phyloP scores from a whole-genome alignment of 2,888 invertebrate species.

The Dastarcus helophoroides region DNA sequence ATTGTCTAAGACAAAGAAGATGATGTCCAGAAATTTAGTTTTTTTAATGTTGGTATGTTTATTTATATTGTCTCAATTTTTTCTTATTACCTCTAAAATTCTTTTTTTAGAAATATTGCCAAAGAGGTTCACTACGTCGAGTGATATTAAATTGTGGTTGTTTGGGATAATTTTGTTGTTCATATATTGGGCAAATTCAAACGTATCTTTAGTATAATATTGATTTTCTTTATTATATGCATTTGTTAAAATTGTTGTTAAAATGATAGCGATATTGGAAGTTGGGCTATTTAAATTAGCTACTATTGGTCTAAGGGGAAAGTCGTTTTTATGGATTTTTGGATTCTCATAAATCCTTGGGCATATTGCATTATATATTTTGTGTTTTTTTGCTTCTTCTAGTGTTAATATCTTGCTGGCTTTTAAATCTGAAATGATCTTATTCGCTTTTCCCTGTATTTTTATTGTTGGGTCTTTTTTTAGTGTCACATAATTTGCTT shows the following conservation, averaged over 20 bases:
- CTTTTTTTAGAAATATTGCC: constrained; percentile 3
- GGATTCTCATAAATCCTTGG: constrained; percentile 6
- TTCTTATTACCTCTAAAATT: not conserved
- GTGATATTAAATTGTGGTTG: not conserved
- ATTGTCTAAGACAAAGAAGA: too few species aligned
- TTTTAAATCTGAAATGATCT: not conserved
- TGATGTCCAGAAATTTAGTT: too few species aligned
- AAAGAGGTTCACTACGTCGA: constrained; percentile 3
- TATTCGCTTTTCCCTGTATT: not conserved
- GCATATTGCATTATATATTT: not conserved
- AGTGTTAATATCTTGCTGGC: not conserved
- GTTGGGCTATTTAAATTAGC: constrained; percentile 3
- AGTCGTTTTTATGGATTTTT: constrained; percentile 1
- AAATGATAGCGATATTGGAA: not conserved
- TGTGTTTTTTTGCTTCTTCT: constrained; percentile 2
- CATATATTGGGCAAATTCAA: not conserved
- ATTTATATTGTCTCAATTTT: constrained; percentile 1
- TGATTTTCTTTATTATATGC: constrained; percentile 1
- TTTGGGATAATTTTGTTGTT: constrained; percentile 1
- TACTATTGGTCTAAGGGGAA: constrained; percentile 4
- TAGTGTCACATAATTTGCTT: too few species aligned
- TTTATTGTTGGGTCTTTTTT: constrained; percentile 2
- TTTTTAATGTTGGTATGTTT: too few species aligned
- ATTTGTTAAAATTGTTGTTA: constrained; percentile 2
- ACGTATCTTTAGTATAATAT: constrained; percentile 4